Evolutionary conservation across 2,888 invertebrate species (phyloP).

Genomic region (Rhyacophila evoluta): DNA sequence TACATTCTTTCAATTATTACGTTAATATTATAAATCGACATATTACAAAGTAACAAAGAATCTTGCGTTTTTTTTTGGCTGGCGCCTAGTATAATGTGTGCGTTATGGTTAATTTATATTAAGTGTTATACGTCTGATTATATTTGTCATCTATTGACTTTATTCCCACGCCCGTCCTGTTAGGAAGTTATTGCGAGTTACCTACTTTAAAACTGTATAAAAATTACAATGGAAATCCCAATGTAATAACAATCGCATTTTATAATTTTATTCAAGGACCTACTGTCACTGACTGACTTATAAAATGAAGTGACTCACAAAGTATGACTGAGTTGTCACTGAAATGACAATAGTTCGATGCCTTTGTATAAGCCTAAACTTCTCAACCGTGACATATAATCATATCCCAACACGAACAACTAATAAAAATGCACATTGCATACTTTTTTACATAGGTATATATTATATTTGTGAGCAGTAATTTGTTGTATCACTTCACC

Average conservation of each 20-base stretch:
- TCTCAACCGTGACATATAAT: not conserved
- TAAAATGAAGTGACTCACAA: conserved; percentile 27
- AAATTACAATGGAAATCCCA: conserved; percentile 33
- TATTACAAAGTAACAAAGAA: too few relatives aligned
- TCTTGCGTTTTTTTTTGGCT: too few relatives aligned
- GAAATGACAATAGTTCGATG: conserved; percentile 30
- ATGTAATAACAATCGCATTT: conserved; percentile 29
- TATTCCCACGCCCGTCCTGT: conserved; percentile 34
- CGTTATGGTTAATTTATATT: not conserved
- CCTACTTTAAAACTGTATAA: not conserved
- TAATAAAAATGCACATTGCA: too few relatives aligned
- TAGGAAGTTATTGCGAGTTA: not conserved
- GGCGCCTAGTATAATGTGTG: not conserved
- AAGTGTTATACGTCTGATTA: not conserved
- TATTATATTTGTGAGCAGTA: too few relatives aligned
- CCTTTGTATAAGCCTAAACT: conserved; percentile 11
- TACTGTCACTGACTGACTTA: not conserved
- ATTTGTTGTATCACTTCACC: too few relatives aligned
- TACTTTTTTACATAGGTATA: too few relatives aligned
- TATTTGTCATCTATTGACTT: not conserved
- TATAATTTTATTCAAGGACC: conserved; percentile 41
- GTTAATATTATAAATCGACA: too few relatives aligned
- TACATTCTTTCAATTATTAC: too few relatives aligned
- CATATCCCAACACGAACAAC: too few relatives aligned
- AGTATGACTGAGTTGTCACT: conserved; percentile 33